Percentiles rank a stretch among this genome's conserved stretches.
phyloP scores from a whole-genome alignment of 2,113 vertebrate species.

The Furnarius figulus region DNA sequence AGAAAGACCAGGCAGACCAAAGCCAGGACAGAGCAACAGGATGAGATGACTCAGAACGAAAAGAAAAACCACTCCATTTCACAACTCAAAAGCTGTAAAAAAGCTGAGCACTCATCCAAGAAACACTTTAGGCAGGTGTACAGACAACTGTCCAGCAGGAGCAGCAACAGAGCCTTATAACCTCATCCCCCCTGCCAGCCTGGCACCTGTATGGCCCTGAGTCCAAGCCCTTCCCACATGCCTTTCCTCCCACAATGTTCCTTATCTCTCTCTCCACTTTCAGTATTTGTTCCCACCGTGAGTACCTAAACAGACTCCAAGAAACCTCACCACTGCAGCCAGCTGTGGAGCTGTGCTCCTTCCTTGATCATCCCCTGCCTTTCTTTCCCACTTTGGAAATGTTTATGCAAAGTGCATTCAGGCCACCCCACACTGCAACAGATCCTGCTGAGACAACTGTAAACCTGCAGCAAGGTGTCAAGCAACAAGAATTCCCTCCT shows the following conservation, averaged over 20 bases:
- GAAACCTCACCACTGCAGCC: neutral
- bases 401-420: accelerated
- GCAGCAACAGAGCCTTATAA: neutral
- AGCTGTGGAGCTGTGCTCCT: neutral
- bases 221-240: neutral
- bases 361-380: neutral
- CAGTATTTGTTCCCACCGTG: accelerated
- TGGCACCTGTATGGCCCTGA: accelerated
- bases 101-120: neutral
- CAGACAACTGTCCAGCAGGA: neutral
- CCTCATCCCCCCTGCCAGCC: neutral
- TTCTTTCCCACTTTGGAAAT: neutral
- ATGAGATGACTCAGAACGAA: neutral
- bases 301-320: neutral
- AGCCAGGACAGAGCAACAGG: neutral
- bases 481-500: neutral
- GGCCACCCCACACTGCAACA: neutral
- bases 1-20: neutral
- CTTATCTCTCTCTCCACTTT: neutral
- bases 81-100: neutral
- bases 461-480: neutral
- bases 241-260: neutral
- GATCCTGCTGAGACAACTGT: neutral
- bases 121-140: neutral
- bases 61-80: neutral